Percentiles rank a stretch among this genome's conserved stretches.
phyloP scores from a whole-genome alignment of 2,797 vertebrate genomes.

The Chloroceryle amazona region DNA sequence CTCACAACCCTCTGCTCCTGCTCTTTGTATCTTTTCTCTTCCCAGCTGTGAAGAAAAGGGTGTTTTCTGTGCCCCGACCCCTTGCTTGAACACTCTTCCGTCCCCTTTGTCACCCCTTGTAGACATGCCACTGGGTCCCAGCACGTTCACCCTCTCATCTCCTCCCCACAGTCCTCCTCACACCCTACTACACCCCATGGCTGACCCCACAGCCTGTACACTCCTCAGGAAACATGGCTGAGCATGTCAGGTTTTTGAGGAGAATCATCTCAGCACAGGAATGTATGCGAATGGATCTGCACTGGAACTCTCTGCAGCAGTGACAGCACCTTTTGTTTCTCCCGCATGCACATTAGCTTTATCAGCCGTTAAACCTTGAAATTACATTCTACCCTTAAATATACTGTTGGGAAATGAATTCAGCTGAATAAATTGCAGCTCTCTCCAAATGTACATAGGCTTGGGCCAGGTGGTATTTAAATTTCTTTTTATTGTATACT shows the following conservation, averaged over 20 bases:
- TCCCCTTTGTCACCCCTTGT: neutral
- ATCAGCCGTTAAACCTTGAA: slow-evolving; percentile 52
- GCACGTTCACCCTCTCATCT: fast-evolving
- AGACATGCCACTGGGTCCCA: neutral
- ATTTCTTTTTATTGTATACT: neutral
- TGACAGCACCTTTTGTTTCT: slow-evolving; percentile 48
- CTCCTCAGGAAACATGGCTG: fast-evolving
- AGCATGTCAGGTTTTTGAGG: neutral
- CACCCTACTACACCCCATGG: fast-evolving
- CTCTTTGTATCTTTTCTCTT: neutral
- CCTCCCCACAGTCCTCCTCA: fast-evolving
- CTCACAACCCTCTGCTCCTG: neutral
- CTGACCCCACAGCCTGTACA: neutral
- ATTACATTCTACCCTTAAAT: slow-evolving; percentile 64
- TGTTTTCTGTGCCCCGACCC: neutral
- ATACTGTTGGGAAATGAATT: slow-evolving; percentile 57
- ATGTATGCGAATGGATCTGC: neutral
- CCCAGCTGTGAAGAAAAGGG: neutral
- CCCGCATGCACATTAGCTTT: neutral
- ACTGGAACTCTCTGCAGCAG: neutral
- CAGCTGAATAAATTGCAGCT: slow-evolving; percentile 50
- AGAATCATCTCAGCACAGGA: neutral
- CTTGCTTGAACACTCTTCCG: neutral
- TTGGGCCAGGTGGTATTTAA: slow-evolving; percentile 34
- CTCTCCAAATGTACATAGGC: neutral